These are phyloP conservation scores for Neopipo cinnamomea DNA, from an alignment of 2,113 vertebrate genomes.

Conservation along the genomic window DNA sequence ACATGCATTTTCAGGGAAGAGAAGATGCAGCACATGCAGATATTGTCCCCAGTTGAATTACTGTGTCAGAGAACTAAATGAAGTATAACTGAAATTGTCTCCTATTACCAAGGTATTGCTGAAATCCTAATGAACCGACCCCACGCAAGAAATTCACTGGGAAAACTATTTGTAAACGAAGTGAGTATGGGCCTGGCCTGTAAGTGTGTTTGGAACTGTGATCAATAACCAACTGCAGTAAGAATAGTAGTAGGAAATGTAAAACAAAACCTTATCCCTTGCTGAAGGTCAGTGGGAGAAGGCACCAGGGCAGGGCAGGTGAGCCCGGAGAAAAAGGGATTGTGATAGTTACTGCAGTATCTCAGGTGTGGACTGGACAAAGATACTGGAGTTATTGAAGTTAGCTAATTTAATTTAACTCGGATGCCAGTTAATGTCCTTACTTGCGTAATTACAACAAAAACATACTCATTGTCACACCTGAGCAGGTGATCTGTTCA, in stretches of 20 bases:
- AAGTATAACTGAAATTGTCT: constrained; percentile 57
- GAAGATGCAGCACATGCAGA: neutral
- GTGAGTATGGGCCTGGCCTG: constrained; percentile 71
- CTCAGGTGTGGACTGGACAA: neutral
- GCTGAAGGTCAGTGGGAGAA: neutral
- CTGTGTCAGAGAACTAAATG: constrained; percentile 31
- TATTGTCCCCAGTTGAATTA: constrained; percentile 27
- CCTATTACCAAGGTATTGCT: constrained; percentile 75
- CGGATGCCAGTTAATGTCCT: neutral
- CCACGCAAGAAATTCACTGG: constrained; percentile 86
- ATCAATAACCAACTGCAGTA: neutral
- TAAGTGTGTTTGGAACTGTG: neutral
- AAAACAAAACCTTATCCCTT: neutral
- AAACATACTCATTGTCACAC: neutral
- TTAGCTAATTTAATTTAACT: neutral
- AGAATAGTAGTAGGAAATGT: neutral
- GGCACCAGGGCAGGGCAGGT: neutral
- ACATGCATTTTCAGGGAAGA: constrained; percentile 7
- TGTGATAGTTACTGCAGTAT: neutral
- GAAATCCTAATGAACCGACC: constrained; percentile 90
- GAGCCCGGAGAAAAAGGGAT: neutral
- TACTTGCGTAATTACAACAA: neutral
- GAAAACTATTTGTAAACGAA: constrained; percentile 87
- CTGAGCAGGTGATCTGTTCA: neutral
- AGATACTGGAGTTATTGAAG: neutral